Base-by-base conservation (phyloP, 2,888 invertebrate species). In the Folsomia manolachei region DNA sequence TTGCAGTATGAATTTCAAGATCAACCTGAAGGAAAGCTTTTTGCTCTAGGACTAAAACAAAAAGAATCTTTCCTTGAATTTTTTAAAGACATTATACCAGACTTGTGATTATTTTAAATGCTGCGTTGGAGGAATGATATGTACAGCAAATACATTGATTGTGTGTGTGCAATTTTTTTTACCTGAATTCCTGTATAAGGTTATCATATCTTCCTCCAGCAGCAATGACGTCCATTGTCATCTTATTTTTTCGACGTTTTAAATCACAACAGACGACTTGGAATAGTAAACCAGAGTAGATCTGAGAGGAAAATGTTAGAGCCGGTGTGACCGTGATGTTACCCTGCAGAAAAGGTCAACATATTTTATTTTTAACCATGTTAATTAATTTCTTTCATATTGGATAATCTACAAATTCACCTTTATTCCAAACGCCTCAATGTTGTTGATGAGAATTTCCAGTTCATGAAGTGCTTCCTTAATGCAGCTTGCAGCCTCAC, bases 191-290 rank as follows among this genome's bases (percentile, higher is more conserved):
- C 69, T 88, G 86, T 18, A 97, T 87, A 86, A 96, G 87, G 11
- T 88, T 88, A 83, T 97, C 95, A 81, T 96, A 97, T 80, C 95
- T 88, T 53, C 96, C 95, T 0, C 97, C 97, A 7, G 90, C 91
- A 0, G 95, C 95, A 61, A 97, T 86, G 0, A 95, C 89, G 78
- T 88, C 91, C 81, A 86, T 87, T 76, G 85, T 88, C 21, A 84
- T 83, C 74, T 85, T 86, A 53, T 81, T 82, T 75, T 86, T 86
- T 75, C 87, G 87, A 74, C 86, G 86, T 77, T 86, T 87, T 63
- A 87, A 82, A 78, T 89, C 87, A 78, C 87, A 87, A 78, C 87
- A 87, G 1, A 88, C 87, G 78, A 91, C 86, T 83, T 91, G 90
- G 82, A 88, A 91, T 77, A 90, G 86, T 81, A 90, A 85, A 0